Evolutionary conservation across 2,888 invertebrate genomes (phyloP).

Genomic region (Hirtodrosophila cameraria): DNA sequence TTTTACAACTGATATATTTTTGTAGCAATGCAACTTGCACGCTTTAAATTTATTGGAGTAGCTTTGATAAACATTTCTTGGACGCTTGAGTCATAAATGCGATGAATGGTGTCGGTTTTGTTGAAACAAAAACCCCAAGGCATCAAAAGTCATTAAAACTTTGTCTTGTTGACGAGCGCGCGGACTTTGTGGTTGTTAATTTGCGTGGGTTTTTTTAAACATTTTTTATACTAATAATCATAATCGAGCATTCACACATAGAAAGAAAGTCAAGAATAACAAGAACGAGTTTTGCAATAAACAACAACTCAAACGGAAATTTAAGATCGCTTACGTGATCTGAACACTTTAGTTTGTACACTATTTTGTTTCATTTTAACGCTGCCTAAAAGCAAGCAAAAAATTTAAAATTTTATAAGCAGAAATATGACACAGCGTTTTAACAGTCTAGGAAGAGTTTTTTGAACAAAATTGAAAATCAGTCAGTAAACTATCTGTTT

Average conservation of each 20-base stretch:
- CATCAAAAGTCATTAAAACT: conserved; percentile 54
- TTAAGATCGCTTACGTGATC: conserved; percentile 21
- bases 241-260: conserved; percentile 61
- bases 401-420: conserved; percentile 8
- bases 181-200: conserved; percentile 35
- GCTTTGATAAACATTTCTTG: conserved; percentile 30
- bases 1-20: conserved; percentile 24
- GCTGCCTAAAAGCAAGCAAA: neutral
- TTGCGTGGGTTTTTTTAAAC: conserved; percentile 62
- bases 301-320: conserved; percentile 3
- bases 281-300: conserved; percentile 53
- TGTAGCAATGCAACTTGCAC: conserved; percentile 13
- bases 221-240: too few species aligned
- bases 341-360: neutral
- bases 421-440: too few species aligned
- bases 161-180: conserved; percentile 34
- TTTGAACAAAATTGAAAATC: too few species aligned
- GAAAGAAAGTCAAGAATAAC: conserved; percentile 69
- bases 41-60: conserved; percentile 23
- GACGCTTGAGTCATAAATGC: conserved; percentile 39
- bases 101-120: conserved; percentile 36
- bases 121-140: conserved; percentile 49
- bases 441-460: too few species aligned
- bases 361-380: neutral
- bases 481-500: too few species aligned